Percentiles rank a stretch among this genome's conserved stretches.
These are phyloP conservation scores for Tetrapedia diversipes DNA, from an alignment of 2,888 invertebrate genomes.

Conservation along the genomic window DNA sequence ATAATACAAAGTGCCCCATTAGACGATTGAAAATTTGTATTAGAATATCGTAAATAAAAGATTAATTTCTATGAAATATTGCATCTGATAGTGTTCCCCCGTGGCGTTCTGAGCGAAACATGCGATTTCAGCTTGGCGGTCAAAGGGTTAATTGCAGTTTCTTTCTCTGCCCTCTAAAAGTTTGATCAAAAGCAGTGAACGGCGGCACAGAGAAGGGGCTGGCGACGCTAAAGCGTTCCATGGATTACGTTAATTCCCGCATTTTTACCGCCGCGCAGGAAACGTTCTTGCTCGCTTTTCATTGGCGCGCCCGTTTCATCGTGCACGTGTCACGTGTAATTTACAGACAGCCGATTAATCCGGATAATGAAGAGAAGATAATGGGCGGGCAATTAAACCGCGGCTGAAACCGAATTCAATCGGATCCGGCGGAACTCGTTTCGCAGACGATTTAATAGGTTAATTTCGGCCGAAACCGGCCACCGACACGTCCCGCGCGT, in stretches of 20 bases:
- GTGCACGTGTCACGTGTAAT: conserved; percentile 38
- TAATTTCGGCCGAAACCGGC: conserved; percentile 32
- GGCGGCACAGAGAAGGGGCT: neutral
- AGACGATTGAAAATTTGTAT: too few species aligned
- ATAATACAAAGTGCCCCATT: too few species aligned
- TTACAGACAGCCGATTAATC: conserved; percentile 50
- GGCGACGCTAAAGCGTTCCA: neutral
- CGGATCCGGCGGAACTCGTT: conserved; percentile 55
- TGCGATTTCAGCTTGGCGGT: too few species aligned
- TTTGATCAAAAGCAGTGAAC: conserved; percentile 17
- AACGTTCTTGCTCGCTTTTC: neutral
- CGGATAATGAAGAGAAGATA: conserved; percentile 61
- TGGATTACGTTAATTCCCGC: neutral
- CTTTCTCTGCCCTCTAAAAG: neutral
- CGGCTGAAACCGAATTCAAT: conserved; percentile 48
- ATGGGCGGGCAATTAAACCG: conserved; percentile 60
- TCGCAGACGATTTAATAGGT: conserved; percentile 53
- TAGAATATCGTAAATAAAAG: too few species aligned
- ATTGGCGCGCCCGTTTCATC: neutral
- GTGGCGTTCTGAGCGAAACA: too few species aligned
- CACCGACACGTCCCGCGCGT: neutral
- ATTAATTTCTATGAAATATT: too few species aligned
- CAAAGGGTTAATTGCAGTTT: conserved; percentile 30
- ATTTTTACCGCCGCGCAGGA: neutral
- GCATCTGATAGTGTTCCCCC: too few species aligned